These are phyloP conservation scores for mouse (Mus musculus) DNA, from an alignment of 2,113 vertebrate species.

Conservation along the genomic window GRCm39 chr1:59758001-59758500, in stretches of 20 bases:
- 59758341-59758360: not conserved
- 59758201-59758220: not conserved
- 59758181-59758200: constrained; percentile 50
- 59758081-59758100: not conserved
- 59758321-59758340: not conserved
- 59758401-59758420: too few relatives aligned
- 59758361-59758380: not conserved
- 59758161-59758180: constrained; percentile 30
- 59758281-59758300: constrained; percentile 12
- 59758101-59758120: not conserved
- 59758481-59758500: too few relatives aligned
- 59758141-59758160: not conserved
- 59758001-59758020: not conserved
- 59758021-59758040: not conserved
- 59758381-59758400: too few relatives aligned
- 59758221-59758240: constrained; percentile 53
- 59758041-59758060: not conserved
- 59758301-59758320: not conserved
- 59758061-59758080: not conserved
- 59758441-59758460: too few relatives aligned
- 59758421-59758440: too few relatives aligned
- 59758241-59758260: not conserved
- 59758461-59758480: too few relatives aligned
- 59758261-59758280: not conserved
- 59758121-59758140: not conserved